A percentile compares a stretch with the other conserved stretches of the same genome.
phyloP scores from a whole-genome alignment of 2,797 vertebrate species.

The Hephaestus fuliginosus region DNA sequence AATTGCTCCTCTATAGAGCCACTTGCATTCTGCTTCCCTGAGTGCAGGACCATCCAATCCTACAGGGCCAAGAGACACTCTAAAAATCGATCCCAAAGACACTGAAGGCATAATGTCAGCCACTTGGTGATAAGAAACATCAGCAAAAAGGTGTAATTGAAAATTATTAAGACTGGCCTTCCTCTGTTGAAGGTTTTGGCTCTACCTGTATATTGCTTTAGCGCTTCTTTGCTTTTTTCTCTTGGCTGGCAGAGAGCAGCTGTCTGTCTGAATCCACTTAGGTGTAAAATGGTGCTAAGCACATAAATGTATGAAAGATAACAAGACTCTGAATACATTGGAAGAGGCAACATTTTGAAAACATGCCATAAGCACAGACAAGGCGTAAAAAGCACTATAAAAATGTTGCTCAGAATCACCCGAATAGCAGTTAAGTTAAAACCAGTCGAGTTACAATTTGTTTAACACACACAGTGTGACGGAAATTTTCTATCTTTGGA shows the following conservation, averaged over 20 bases:
- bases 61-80: conserved; percentile 52
- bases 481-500: background rate
- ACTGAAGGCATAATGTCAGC: conserved; percentile 65
- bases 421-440: background rate
- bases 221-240: conserved; percentile 19
- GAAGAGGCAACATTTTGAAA: too few species aligned
- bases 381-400: background rate
- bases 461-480: background rate
- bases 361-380: background rate
- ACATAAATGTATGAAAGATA: background rate
- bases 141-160: conserved; percentile 69
- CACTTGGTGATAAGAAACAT: conserved; percentile 60
- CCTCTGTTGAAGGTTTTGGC: conserved; percentile 33
- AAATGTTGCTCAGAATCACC: background rate
- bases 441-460: background rate
- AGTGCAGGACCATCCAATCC: conserved; percentile 62
- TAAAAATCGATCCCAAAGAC: conserved; percentile 67
- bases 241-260: background rate
- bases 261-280: background rate
- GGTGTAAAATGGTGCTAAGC: conserved; percentile 17
- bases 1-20: conserved; percentile 69
- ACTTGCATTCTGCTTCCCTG: conserved; percentile 63
- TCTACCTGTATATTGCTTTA: conserved; percentile 33
- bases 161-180: conserved; percentile 60
- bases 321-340: background rate